Conservation (phyloP, 2,113 vertebrate species). For the Gavia stellata region DNA sequence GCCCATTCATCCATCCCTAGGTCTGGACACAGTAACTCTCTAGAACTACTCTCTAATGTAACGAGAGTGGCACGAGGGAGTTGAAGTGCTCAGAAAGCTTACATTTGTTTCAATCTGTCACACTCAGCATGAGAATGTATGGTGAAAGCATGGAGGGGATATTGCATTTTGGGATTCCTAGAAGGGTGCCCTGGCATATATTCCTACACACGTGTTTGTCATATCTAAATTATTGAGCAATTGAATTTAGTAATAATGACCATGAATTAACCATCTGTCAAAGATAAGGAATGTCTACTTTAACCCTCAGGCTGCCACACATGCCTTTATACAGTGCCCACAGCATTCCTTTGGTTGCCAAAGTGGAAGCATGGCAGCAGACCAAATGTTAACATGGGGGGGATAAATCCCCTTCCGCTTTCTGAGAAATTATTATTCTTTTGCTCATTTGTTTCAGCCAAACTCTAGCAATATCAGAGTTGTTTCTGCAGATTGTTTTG, state of each 20-base stretch:
- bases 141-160: not conserved
- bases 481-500: conserved; percentile 26
- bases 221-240: conserved; percentile 51
- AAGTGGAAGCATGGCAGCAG: not conserved
- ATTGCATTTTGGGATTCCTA: not conserved
- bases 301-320: conserved; percentile 21
- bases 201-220: conserved; percentile 35
- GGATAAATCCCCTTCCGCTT: not conserved
- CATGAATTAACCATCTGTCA: conserved; percentile 53
- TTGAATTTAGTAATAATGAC: conserved; percentile 55
- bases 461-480: not conserved
- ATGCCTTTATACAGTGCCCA: conserved; percentile 8
- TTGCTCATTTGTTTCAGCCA: not conserved
- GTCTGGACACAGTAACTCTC: not conserved
- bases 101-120: conserved; percentile 2
- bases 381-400: not conserved
- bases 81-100: not conserved
- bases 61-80: not conserved
- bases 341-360: conserved; percentile 24
- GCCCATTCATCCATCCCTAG: not conserved
- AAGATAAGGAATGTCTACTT: conserved; percentile 36
- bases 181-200: conserved; percentile 39
- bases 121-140: not conserved
- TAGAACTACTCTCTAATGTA: not conserved
- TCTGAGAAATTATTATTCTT: conserved; percentile 15